Evolutionary conservation across 2,888 invertebrate genomes (phyloP), one percentile per base, ranked within the genome.

Genomic region (Gonocerus acuteangulatus): DNA sequence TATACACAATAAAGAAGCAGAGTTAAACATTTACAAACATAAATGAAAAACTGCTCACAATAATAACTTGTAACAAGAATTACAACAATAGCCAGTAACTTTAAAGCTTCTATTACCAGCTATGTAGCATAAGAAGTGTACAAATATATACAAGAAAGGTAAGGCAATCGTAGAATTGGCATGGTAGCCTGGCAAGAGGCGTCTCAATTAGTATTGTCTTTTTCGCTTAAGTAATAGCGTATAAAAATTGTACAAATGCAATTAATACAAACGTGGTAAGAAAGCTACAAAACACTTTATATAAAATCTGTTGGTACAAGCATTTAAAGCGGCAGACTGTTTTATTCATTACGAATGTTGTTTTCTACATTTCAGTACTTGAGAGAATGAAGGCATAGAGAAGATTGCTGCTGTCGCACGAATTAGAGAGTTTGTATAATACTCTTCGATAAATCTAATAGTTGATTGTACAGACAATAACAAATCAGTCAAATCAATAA

Each of bases 11-110:
- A 63, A 39, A 59, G 64, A 58, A 52, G 64, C 64, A 64, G 64
- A 64, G 51, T 59, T 64, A 59, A 62, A 64, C 64, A 64, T 64
- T 64, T 64, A 64, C 61, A 52, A 62, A 62, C 58, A 64, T 64
- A 64, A 61, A 64, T 64, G 64, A 64, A 61, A 61, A 58, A 58
- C 64, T 64, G 64, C 64, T 61, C 13, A 27, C 18, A 15, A 18
- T 23, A 32, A 27, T 39, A 9, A 27, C 27, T 27, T 9, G 13
- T n/a, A 39, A 57, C 21, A 49, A 27, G 7, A 36, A 48, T 15
- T 39, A 59, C 59, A 59, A 59, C 59, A 36, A 59, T 59, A 48
- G 48, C 59, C 36, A 59, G 48, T 48, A 48, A 59, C 48, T n/a
- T 34, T 6, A n/a, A 39, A 48, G 23, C 18, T 15, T 18, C 2